A percentile compares a stretch with the other conserved stretches of the same genome.
These are phyloP conservation scores for Poecile atricapillus DNA, from an alignment of 2,113 vertebrate species.

Conservation along the genomic window DNA sequence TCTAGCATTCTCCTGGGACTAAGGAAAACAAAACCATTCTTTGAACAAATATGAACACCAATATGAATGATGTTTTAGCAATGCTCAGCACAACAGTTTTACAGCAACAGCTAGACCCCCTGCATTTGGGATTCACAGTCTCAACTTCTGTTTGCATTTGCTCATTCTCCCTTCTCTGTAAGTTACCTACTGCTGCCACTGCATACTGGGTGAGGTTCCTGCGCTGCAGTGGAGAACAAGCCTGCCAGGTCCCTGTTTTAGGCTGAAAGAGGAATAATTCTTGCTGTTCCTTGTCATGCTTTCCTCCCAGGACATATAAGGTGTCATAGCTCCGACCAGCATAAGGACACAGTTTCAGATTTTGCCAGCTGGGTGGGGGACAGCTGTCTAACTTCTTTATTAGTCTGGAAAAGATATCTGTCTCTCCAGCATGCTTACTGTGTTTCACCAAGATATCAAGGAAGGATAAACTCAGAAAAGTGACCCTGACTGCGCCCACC, in stretches of 20 bases:
- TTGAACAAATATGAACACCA: background rate
- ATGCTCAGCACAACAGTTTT: background rate
- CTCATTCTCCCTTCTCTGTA: background rate
- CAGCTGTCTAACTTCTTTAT: constrained; percentile 76
- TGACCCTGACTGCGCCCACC: constrained; percentile 75
- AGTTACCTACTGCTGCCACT: constrained; percentile 86
- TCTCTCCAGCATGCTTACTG: constrained; percentile 68
- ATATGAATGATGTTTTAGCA: background rate
- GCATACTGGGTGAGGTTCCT: constrained; percentile 87
- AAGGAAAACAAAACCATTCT: background rate
- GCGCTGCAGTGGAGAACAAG: constrained; percentile 79
- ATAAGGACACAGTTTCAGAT: constrained; percentile 19
- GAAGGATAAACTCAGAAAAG: constrained; percentile 81
- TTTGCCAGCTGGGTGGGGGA: constrained; percentile 78
- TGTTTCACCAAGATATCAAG: constrained; percentile 75
- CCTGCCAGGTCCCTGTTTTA: constrained; percentile 79
- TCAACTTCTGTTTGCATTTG: background rate
- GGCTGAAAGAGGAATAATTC: constrained; percentile 81
- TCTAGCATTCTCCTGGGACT: background rate
- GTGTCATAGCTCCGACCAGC: constrained; percentile 75
- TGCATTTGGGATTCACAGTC: background rate
- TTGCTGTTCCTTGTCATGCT: constrained; percentile 83
- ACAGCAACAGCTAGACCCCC: background rate
- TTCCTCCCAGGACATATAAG: constrained; percentile 83
- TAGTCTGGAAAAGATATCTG: constrained; percentile 67